phyloP scores from a whole-genome alignment of 2,888 invertebrate species.

The Apodemia duryi region DNA sequence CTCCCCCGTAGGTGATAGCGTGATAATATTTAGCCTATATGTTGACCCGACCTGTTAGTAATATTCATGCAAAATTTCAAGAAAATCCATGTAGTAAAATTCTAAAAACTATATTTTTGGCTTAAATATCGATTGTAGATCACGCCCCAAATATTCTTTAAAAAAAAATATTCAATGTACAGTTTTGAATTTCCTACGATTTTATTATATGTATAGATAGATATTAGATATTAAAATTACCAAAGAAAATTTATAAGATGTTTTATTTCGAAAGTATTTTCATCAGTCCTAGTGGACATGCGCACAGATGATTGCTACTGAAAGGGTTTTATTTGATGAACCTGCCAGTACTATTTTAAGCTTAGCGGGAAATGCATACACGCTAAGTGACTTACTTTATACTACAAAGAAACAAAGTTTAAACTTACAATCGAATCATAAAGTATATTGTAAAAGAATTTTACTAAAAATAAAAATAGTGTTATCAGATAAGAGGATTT shows the following conservation, averaged over 20 bases:
- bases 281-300: constrained; percentile 36
- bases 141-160: too few relatives aligned
- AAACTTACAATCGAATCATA: not conserved
- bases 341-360: not conserved
- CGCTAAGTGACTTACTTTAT: not conserved
- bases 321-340: constrained; percentile 21
- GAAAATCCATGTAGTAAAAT: too few relatives aligned
- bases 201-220: too few relatives aligned
- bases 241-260: not conserved
- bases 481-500: not conserved
- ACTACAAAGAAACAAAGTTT: not conserved
- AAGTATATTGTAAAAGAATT: not conserved
- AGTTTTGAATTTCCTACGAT: too few relatives aligned
- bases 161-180: too few relatives aligned
- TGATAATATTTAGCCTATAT: too few relatives aligned
- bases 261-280: not conserved
- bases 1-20: too few relatives aligned
- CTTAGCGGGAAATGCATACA: not conserved
- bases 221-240: not conserved
- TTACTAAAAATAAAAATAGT: not conserved
- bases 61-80: too few relatives aligned
- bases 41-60: too few relatives aligned
- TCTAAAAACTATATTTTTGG: too few relatives aligned
- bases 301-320: constrained; percentile 36
- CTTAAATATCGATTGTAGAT: too few relatives aligned